Percentiles rank a stretch among this genome's conserved stretches.
These are phyloP conservation scores for Chrysogorgia sp. DNA, from an alignment of 92 coral and sea anemone genomes.

Conservation along the genomic window DNA sequence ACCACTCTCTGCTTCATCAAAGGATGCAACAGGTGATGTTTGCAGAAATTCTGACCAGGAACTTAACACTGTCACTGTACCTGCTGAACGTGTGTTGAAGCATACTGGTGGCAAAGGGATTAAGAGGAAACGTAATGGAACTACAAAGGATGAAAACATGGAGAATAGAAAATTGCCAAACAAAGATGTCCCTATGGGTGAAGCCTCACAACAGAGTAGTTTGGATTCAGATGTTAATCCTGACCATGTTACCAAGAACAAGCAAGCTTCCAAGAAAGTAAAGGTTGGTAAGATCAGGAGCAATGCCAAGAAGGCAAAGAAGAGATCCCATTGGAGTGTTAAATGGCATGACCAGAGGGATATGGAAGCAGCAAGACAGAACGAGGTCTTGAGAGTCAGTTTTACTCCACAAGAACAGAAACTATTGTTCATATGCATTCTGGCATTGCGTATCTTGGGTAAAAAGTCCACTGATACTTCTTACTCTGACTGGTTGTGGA, in stretches of 20 bases:
- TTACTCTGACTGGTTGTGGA: constrained; percentile 40
- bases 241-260: not conserved
- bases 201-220: not conserved
- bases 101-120: not conserved
- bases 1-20: not conserved
- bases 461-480: constrained; percentile 37
- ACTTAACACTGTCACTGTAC: not conserved
- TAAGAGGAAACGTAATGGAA: constrained; percentile 1
- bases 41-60: constrained; percentile 5
- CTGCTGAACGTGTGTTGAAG: not conserved
- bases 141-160: not conserved
- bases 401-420: constrained; percentile 37
- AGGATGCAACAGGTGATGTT: not conserved
- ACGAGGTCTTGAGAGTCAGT: not conserved
- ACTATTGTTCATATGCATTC: constrained; percentile 30
- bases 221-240: not conserved
- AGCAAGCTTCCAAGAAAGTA: not conserved
- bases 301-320: constrained; percentile 2
- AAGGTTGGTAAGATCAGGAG: not conserved
- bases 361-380: constrained; percentile 20
- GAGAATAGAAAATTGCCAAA: constrained; percentile 12
- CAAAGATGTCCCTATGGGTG: not conserved
- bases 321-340: constrained; percentile 15
- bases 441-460: constrained; percentile 39
- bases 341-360: constrained; percentile 27